These are phyloP conservation scores for Spinibarbus caldwelli DNA, from an alignment of 2,797 vertebrate species.

Conservation along the genomic window DNA sequence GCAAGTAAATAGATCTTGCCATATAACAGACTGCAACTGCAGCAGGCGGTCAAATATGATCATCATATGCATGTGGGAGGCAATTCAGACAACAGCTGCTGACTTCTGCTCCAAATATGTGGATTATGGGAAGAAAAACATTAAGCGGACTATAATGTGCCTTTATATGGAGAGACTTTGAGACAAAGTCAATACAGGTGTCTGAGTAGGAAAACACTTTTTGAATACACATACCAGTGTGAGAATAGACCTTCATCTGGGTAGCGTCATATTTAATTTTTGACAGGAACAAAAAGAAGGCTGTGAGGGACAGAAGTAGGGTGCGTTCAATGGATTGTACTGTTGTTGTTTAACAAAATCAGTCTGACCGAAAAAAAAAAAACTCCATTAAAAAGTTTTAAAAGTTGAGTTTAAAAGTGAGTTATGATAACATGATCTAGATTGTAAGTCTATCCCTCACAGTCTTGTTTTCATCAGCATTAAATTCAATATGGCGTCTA, in stretches of 20 bases:
- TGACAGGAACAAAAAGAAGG: not conserved
- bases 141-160: not conserved
- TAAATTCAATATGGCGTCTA: not conserved
- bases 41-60: slow-evolving; percentile 31
- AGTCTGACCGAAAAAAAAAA: not conserved
- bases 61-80: slow-evolving; percentile 13
- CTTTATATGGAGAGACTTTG: slow-evolving; percentile 22
- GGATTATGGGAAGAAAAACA: slow-evolving; percentile 38
- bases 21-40: slow-evolving; percentile 41
- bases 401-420: not conserved
- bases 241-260: not conserved
- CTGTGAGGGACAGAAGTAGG: not conserved
- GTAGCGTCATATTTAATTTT: not conserved
- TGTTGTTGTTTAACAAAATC: not conserved
- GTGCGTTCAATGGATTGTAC: not conserved
- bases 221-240: not conserved
- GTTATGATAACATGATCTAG: too few relatives aligned
- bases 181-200: slow-evolving; percentile 36
- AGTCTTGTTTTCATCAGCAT: not conserved
- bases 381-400: not conserved
- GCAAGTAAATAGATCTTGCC: slow-evolving; percentile 18
- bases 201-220: not conserved
- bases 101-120: slow-evolving; percentile 46
- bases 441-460: not conserved
- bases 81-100: slow-evolving; percentile 46